These are phyloP conservation scores for Datnioides undecimradiatus DNA, from an alignment of 2,113 vertebrate genomes.

Conservation along the genomic window DNA sequence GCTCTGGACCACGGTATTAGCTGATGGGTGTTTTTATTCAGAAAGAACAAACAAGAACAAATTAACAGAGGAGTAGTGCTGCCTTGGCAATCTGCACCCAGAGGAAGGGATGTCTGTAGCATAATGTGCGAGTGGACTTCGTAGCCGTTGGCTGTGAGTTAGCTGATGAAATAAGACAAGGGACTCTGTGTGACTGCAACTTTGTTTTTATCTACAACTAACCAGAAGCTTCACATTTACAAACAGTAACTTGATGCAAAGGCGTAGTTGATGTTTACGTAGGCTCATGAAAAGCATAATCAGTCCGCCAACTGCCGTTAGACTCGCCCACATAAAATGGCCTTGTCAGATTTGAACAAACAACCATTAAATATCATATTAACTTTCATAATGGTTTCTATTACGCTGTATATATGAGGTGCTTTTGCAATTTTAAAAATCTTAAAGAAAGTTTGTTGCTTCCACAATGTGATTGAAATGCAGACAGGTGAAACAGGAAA, in stretches of 20 bases:
- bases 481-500: no score
- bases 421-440: background rate
- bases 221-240: background rate
- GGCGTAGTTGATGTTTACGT: background rate
- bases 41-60: conserved; percentile 55
- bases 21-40: conserved; percentile 49
- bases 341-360: conserved; percentile 5
- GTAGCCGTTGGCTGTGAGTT: conserved; percentile 19
- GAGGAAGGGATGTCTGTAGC: conserved; percentile 26
- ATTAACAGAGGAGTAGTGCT: conserved; percentile 47
- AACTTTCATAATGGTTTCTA: background rate
- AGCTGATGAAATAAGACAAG: conserved; percentile 27
- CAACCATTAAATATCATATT: background rate
- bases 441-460: no score
- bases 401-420: no score
- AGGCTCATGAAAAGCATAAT: conserved; percentile 1
- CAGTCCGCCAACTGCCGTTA: background rate
- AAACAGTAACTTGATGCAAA: background rate
- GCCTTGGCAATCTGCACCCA: conserved; percentile 42
- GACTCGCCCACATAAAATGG: background rate
- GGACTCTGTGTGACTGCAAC: conserved; percentile 1
- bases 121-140: conserved; percentile 38
- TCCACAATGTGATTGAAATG: no score
- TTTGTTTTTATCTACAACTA: conserved; percentile 38
- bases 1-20: conserved; percentile 40